Percentiles rank a stretch among this genome's conserved stretches.
These are phyloP conservation scores for Loxodonta africana DNA, from an alignment of 2,113 vertebrate species.

Conservation along the genomic window DNA sequence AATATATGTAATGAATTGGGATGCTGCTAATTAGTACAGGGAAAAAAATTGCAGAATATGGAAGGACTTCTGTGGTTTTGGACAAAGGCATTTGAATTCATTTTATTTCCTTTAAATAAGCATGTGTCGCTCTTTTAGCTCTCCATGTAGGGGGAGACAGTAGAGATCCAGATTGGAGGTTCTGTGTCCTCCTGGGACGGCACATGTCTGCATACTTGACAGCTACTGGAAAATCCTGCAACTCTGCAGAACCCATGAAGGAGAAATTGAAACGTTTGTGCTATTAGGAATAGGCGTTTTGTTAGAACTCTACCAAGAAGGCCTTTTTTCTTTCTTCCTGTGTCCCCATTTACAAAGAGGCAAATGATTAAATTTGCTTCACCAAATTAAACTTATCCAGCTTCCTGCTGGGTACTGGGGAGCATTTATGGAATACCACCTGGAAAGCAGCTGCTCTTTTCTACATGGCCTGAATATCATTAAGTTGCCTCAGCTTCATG, in stretches of 20 bases:
- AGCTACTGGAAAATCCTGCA: neutral
- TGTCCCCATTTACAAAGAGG: constrained; percentile 83
- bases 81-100: constrained; percentile 35
- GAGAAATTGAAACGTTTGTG: neutral
- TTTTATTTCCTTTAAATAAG: neutral
- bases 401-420: constrained; percentile 84
- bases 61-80: constrained; percentile 63
- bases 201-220: neutral
- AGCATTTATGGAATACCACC: constrained; percentile 85
- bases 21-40: constrained; percentile 76
- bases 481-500: constrained; percentile 81
- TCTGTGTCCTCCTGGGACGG: neutral
- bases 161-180: neutral
- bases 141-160: neutral
- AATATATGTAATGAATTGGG: constrained; percentile 76
- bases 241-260: constrained; percentile 47
- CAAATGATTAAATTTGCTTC: constrained; percentile 87
- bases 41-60: constrained; percentile 60
- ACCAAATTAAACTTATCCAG: constrained; percentile 85
- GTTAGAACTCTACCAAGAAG: constrained; percentile 66
- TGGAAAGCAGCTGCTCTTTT: constrained; percentile 87
- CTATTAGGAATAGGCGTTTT: constrained; percentile 57
- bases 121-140: neutral
- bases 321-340: constrained; percentile 25
- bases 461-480: constrained; percentile 86